A percentile compares a stretch with the other conserved stretches of the same genome.
These are phyloP conservation scores for Alcis repandata DNA, from an alignment of 2,888 invertebrate species.

Conservation along the genomic window DNA sequence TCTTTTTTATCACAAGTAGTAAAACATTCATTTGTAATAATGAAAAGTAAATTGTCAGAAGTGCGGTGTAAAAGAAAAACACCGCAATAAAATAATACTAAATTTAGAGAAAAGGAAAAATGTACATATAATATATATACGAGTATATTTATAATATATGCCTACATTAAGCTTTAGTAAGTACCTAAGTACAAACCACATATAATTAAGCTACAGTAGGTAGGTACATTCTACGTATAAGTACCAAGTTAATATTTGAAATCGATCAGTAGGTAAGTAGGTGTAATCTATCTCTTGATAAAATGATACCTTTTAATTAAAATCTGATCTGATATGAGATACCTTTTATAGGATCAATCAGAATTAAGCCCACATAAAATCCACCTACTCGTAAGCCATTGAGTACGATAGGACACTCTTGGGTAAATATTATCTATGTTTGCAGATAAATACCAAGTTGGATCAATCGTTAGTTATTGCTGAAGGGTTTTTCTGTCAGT, in stretches of 20 bases:
- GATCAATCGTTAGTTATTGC: background rate
- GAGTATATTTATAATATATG: too few relatives aligned
- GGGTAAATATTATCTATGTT: constrained; percentile 1
- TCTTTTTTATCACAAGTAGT: background rate
- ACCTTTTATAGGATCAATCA: constrained; percentile 11
- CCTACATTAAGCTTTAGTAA: too few relatives aligned
- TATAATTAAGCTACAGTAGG: too few relatives aligned
- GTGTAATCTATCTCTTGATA: background rate
- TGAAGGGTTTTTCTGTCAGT: background rate
- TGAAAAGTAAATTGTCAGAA: background rate
- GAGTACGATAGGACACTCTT: background rate
- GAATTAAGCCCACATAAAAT: constrained; percentile 7
- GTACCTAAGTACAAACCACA: too few relatives aligned
- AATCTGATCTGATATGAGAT: constrained; percentile 8
- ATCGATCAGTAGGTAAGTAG: background rate
- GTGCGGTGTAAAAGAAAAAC: background rate
- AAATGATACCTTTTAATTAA: constrained; percentile 12
- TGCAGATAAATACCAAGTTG: background rate
- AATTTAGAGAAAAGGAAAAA: too few relatives aligned
- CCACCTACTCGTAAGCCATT: constrained; percentile 7
- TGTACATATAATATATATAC: too few relatives aligned
- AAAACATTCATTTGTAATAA: background rate
- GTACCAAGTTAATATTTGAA: too few relatives aligned
- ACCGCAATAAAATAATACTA: background rate
- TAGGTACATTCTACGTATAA: too few relatives aligned